phyloP scores from a whole-genome alignment of 1,140 invertebrate species.

The Leptinotarsa lineolata region DNA sequence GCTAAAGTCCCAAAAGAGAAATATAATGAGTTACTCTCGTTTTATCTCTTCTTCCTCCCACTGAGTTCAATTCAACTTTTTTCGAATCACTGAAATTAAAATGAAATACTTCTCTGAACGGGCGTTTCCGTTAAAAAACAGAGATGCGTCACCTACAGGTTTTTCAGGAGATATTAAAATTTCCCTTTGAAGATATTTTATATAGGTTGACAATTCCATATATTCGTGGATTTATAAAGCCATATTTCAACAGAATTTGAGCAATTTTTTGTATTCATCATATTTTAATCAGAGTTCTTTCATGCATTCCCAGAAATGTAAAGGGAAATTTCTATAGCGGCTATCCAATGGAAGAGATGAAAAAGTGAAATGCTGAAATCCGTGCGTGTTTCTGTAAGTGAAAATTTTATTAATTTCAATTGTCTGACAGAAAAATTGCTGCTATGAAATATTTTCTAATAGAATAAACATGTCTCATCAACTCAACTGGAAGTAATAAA shows the following conservation, averaged over 20 bases:
- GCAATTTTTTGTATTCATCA: neutral
- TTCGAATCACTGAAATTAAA: neutral
- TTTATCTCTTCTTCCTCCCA: neutral
- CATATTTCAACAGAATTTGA: neutral
- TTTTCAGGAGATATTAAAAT: neutral
- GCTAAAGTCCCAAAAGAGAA: no score
- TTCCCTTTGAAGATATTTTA: neutral
- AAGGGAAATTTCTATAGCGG: no score
- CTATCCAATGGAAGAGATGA: neutral
- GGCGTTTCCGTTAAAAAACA: neutral
- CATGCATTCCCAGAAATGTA: neutral
- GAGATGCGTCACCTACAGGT: neutral
- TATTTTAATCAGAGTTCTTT: neutral
- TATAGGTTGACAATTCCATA: slow-evolving; percentile 6
- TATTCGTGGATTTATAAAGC: neutral
- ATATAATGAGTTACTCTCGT: neutral
- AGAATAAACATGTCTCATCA: no score
- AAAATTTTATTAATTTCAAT: no score
- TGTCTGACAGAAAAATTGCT: no score
- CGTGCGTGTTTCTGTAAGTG: no score
- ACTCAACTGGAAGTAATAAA: no score
- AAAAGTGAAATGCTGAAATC: no score
- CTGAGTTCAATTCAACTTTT: neutral
- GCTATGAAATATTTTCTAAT: no score
- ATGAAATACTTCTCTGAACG: neutral